Conservation (phyloP, 2,113 vertebrate genomes). For the Corynorhinus townsendii region DNA sequence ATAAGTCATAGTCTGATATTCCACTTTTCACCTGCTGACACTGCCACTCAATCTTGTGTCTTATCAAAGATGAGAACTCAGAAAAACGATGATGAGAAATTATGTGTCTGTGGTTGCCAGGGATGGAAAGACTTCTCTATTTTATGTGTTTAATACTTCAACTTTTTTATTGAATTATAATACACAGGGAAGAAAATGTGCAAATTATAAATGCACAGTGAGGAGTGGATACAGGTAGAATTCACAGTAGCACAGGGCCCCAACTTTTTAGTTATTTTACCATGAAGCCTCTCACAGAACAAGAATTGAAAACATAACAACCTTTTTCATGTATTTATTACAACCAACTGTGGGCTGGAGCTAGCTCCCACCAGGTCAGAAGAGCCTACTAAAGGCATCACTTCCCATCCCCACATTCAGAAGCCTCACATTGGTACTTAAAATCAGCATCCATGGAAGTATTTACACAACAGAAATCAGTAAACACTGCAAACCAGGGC, state of each 20-base stretch:
- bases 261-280: not conserved
- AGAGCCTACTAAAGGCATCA: accelerated
- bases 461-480: not conserved
- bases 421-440: not conserved
- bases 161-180: not conserved
- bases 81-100: not conserved
- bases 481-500: not conserved
- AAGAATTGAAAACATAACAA: not conserved
- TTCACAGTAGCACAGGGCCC: not conserved
- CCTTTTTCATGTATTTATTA: not conserved
- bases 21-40: not conserved
- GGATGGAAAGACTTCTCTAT: not conserved
- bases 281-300: not conserved
- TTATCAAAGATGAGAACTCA: not conserved
- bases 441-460: not conserved
- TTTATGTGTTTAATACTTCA: not conserved
- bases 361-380: not conserved
- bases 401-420: not conserved
- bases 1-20: not conserved
- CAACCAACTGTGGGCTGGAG: not conserved
- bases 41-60: no score
- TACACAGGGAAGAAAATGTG: not conserved
- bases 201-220: not conserved
- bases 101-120: not conserved
- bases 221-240: not conserved